Conservation (phyloP, 2,888 invertebrate species). For the Cylloceria caligata region DNA sequence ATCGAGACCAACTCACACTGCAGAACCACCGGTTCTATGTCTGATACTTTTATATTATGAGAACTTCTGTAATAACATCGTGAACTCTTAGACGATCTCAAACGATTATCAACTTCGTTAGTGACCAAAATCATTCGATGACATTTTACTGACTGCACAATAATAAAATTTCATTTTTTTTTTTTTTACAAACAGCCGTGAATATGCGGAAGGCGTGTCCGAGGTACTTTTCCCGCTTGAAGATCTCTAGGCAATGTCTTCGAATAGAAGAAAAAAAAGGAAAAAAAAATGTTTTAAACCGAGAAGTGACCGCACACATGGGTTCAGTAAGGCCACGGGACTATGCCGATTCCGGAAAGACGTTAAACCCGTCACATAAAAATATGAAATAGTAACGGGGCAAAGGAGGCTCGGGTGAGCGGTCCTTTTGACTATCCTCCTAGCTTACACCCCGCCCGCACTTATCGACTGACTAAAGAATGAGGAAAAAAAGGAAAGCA, state of each 20-base stretch:
- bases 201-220: conserved; percentile 2
- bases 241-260: background rate
- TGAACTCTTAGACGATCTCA: background rate
- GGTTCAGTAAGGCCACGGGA: background rate
- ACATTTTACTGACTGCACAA: background rate
- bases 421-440: conserved; percentile 67
- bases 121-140: background rate
- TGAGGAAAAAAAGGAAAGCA: conserved; percentile 24
- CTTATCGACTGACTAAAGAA: conserved; percentile 24
- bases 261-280: background rate
- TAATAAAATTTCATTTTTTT: background rate
- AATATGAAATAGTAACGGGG: conserved; percentile 75
- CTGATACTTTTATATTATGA: background rate
- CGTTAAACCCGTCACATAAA: conserved; percentile 75
- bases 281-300: conserved; percentile 32
- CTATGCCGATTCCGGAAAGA: conserved; percentile 70
- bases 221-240: background rate
- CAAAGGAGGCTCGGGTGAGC: conserved; percentile 38
- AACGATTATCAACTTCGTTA: background rate
- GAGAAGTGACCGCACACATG: conserved; percentile 64
- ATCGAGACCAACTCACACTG: conserved; percentile 24
- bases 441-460: conserved; percentile 48
- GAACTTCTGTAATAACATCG: conserved; percentile 10
- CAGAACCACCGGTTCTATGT: background rate
- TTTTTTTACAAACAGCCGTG: background rate